Evolutionary conservation across 1,140 invertebrate species (phyloP).

Genomic region (Scaptomyza pallida): DNA sequence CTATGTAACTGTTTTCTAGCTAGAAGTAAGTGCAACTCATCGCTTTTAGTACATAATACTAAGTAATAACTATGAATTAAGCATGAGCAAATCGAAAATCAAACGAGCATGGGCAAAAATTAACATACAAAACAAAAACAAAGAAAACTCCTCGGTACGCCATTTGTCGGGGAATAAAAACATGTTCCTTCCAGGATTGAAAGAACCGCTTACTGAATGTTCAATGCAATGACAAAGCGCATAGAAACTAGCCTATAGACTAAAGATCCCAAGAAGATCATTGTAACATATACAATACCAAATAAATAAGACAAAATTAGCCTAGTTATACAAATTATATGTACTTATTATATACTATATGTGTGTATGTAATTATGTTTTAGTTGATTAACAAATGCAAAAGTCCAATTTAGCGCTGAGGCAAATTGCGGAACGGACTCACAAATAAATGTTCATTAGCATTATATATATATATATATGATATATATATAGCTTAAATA

Average conservation of each 20-base stretch:
- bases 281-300: constrained; percentile 78
- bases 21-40: constrained; percentile 43
- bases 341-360: constrained; percentile 32
- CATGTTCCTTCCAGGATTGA: constrained; percentile 37
- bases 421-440: constrained; percentile 5
- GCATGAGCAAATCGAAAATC: constrained; percentile 31
- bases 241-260: constrained; percentile 68
- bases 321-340: constrained; percentile 67
- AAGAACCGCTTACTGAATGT: constrained; percentile 16
- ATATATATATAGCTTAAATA: constrained; percentile 52
- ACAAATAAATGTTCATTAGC: constrained; percentile 39
- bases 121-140: not conserved
- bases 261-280: constrained; percentile 67
- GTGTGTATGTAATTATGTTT: constrained; percentile 20
- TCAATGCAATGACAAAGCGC: constrained; percentile 37
- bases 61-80: constrained; percentile 3
- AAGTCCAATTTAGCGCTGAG: constrained; percentile 71
- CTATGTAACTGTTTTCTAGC: constrained; percentile 31
- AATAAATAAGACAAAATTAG: constrained; percentile 60
- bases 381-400: constrained; percentile 65
- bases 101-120: constrained; percentile 41
- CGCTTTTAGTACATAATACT: constrained; percentile 24
- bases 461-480: constrained; percentile 31
- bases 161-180: constrained; percentile 15
- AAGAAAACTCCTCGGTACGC: constrained; percentile 7